Percentiles rank a stretch among this genome's conserved stretches.
These are phyloP conservation scores for Empidonax alnorum DNA, from an alignment of 2,113 vertebrate species.

Conservation along the genomic window DNA sequence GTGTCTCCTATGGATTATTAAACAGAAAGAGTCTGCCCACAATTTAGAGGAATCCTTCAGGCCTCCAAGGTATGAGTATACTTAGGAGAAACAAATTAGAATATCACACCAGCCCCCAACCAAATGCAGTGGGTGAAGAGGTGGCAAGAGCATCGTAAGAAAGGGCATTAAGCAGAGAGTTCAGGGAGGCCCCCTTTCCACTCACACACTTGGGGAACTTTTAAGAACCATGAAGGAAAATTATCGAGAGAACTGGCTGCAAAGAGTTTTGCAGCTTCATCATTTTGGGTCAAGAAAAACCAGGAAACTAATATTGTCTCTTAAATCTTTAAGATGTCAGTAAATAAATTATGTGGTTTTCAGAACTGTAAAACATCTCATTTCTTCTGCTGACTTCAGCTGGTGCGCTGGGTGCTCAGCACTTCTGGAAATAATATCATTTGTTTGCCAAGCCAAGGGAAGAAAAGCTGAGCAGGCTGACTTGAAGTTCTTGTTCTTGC, in stretches of 20 bases:
- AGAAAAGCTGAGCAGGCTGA: conserved; percentile 62
- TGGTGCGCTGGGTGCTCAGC: conserved; percentile 38
- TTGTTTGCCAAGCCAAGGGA: conserved; percentile 1
- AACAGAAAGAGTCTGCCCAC: not conserved
- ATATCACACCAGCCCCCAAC: not conserved
- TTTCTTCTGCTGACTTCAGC: conserved; percentile 60
- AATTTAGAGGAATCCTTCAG: not conserved
- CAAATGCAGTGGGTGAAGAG: not conserved
- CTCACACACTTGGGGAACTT: not conserved
- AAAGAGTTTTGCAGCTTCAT: not conserved
- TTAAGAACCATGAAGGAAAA: not conserved
- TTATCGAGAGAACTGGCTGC: not conserved
- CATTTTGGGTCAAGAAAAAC: not conserved
- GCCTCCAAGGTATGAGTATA: rapidly evolving
- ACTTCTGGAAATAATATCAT: conserved; percentile 60
- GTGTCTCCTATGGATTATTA: not conserved
- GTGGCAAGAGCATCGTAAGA: not conserved
- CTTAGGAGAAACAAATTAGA: not conserved
- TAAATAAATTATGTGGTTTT: conserved; percentile 58
- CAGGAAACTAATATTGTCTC: not conserved
- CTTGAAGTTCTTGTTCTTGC: conserved; percentile 52
- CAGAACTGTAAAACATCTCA: conserved; percentile 28
- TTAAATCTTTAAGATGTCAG: conserved; percentile 50
- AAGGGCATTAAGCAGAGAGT: not conserved
- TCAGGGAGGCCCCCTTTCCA: not conserved